A percentile compares a stretch with the other conserved stretches of the same genome.
These are phyloP conservation scores for Strigops habroptila DNA, from an alignment of 2,113 vertebrate species.

Conservation along the genomic window DNA sequence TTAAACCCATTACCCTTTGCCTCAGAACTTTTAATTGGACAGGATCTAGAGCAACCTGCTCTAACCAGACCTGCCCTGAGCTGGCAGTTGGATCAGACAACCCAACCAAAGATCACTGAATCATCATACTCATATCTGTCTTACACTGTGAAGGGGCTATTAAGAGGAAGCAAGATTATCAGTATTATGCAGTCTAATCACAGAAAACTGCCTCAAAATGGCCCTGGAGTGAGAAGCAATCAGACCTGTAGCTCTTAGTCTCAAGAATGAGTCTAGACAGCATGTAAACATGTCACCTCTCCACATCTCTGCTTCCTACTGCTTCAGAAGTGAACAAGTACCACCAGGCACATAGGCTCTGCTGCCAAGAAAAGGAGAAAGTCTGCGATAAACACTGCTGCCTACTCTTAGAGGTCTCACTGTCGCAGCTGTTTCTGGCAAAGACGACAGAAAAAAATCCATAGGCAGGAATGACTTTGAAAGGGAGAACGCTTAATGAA, in stretches of 20 bases:
- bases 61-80: background rate
- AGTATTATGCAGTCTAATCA: background rate
- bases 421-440: background rate
- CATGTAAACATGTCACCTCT: background rate
- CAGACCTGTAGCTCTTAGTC: background rate
- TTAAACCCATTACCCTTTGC: background rate
- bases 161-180: background rate
- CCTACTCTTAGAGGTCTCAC: background rate
- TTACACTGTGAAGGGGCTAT: background rate
- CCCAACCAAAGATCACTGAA: background rate
- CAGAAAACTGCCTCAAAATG: background rate
- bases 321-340: background rate
- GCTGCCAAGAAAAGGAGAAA: background rate
- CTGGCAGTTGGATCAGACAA: background rate
- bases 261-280: background rate
- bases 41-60: background rate
- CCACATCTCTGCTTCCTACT: background rate
- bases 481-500: background rate
- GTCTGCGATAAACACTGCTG: background rate
- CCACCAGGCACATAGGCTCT: background rate
- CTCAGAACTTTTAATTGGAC: background rate
- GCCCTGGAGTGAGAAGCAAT: background rate
- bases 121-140: fast-evolving
- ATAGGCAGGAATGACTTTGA: background rate
- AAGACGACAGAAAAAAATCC: background rate